Base-by-base conservation (phyloP, 2,113 vertebrate species). In the Typhlomys cinereus region DNA sequence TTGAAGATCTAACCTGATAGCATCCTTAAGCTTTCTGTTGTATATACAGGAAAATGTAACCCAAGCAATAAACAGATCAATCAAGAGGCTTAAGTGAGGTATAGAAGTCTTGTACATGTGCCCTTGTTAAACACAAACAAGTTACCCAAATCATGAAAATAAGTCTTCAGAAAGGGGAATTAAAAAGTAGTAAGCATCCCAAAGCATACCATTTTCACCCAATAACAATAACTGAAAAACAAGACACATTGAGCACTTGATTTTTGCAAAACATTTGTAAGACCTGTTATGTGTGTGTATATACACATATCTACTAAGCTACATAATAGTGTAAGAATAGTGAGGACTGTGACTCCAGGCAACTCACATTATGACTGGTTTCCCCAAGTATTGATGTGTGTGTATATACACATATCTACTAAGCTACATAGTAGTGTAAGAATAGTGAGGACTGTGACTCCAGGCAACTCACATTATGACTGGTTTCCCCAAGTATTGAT, bases 151-250 rank as follows among this genome's bases (percentile, higher is more conserved):
- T 78, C 29, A 44, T 54, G 67, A 7, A 34, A 78, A 6, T 57
- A 12, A 76, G 17, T 52, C 78, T 94, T 96, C 25, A 85, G 14
- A 85, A 86, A 4, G 25, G 25, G 70, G 23, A 4, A 6, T 73
- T 73, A 31, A 31, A 18, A 1, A 12, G 15, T 73, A 89, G 52
- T 66, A 90, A 85, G 66, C 11, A 82, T 54, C 29, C 39, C 0
- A 87, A 95, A 81, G 31, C 75, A 91, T 94, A 50, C 34, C 66
- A 79, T 54, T 87, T 92, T 81, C 29, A 81, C 82, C 50, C 11
- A 44, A 2, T 67, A 67, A 69, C 14, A 75, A 13, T 90, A 88
- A 78, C 34, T 82, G 6, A 21, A 78, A 85, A 67, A 25, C 76
- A 94, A 71, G 11, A 52, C 69, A 48, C 46, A 66, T 13, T 62